Base-by-base conservation (phyloP, 2,113 vertebrate genomes). In the Sander lucioperca region DNA sequence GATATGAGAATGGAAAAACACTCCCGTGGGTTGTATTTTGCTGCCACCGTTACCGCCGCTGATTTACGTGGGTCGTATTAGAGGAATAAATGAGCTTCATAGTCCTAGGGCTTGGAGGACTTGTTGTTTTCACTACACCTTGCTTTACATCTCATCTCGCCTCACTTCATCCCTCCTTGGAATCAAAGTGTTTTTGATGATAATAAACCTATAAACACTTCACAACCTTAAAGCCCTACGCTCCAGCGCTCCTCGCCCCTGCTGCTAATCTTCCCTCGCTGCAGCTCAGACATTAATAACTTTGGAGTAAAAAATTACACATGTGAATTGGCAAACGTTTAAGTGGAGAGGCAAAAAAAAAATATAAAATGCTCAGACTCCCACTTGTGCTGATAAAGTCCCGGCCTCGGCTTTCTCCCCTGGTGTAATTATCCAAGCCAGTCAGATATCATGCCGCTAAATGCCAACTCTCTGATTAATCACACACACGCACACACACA, bases 371-470 rank as follows among this genome's bases (percentile, higher is more conserved):
- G 53, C 66, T 85, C 16, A 5, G 25, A 74, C 63, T 68, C 76
- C 81, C 76, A 65, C 36, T 1, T 39, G 5, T 1, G 15, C 39
- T 71, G 77, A 84, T 84, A 80, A 84, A 74, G 79, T 79, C 64
- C 84, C 45, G 58, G 58, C 74, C 59, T 63, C 48, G 72, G 76
- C 80, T 51, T 68, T 45, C 72, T 80, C 63, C 77, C 58, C 61
- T 56, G 73, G 62, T 82, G 78, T 78, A 83, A 85, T 90, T 88
- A 83, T 77, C 71, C 57, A 65, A 87, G 78, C 61, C 79, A 79
- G 83, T 33, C 79, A 77, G 75, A 88, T 16, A 58, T 68, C 27
- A 48, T 25, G n/a, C 21, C 0, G 50, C 81, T 88, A 84, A 77
- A 86, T 85, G 66, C 62, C 79, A 79, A 15, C 78, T 73, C 67